phyloP scores from a whole-genome alignment of 2,888 invertebrate species.

The Acleris literana region DNA sequence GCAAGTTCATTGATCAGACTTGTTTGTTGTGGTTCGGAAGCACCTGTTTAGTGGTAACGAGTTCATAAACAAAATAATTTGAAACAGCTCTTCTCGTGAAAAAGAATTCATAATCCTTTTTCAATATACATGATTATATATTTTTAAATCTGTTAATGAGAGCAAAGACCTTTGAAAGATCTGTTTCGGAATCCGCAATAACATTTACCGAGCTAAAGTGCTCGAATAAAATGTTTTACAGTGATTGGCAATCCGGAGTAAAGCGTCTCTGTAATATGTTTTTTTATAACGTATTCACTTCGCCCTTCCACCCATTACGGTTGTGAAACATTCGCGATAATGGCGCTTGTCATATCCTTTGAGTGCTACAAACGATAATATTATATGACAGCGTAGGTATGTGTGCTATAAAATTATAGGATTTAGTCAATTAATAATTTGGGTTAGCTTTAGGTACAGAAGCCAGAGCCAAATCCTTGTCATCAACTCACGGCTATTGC shows the following conservation, averaged over 20 bases:
- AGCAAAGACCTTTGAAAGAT: no score
- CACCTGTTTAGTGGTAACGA: constrained; percentile 19
- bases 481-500: no score
- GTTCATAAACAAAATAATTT: constrained; percentile 1
- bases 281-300: constrained; percentile 16
- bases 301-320: constrained; percentile 16
- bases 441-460: no score
- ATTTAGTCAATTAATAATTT: no score
- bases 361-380: constrained; percentile 24
- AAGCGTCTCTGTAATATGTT: background rate
- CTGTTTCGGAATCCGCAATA: background rate
- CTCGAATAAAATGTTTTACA: constrained; percentile 14
- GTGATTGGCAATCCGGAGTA: constrained; percentile 5
- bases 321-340: constrained; percentile 35
- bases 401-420: no score
- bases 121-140: no score
- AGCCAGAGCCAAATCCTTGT: no score
- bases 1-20: constrained; percentile 22
- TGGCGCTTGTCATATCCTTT: constrained; percentile 33
- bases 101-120: no score
- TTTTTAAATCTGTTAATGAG: no score
- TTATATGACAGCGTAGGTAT: constrained; percentile 1
- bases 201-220: constrained; percentile 1
- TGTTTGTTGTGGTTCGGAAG: constrained; percentile 29
- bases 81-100: background rate